Evolutionary conservation across 1,140 invertebrate species (phyloP).

Genomic region (Orius insidiosus): DNA sequence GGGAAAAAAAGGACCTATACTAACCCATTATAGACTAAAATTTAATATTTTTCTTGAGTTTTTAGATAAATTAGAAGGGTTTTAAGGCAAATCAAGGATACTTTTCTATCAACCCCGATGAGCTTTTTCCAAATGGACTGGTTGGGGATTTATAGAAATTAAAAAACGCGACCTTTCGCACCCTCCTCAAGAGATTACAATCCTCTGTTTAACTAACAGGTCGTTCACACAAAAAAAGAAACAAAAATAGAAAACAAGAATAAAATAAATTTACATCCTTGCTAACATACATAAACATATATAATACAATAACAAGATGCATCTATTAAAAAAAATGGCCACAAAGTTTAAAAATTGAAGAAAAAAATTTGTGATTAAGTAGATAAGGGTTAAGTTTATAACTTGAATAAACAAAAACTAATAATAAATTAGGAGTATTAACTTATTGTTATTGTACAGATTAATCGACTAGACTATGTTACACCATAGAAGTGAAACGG

Average conservation of each 20-base stretch:
- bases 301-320: background rate
- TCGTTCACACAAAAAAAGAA: too few species aligned
- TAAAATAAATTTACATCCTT: too few species aligned
- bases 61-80: background rate
- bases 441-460: slow-evolving; percentile 9
- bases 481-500: slow-evolving; percentile 5
- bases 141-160: background rate
- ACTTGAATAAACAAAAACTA: background rate
- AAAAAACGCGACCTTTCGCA: background rate
- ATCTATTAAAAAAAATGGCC: background rate
- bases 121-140: background rate
- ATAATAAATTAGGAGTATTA: too few species aligned
- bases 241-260: too few species aligned
- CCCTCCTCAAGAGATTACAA: too few species aligned
- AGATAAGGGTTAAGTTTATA: background rate
- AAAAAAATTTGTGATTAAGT: background rate
- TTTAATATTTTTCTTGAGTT: too few species aligned
- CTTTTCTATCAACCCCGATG: too few species aligned
- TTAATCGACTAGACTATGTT: slow-evolving; percentile 13
- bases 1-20: background rate
- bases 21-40: background rate
- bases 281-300: too few species aligned
- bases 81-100: background rate
- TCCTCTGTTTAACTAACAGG: too few species aligned
- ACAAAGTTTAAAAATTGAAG: background rate